These are phyloP conservation scores for Eulemur rubriventer DNA, from an alignment of 2,797 vertebrate species.

Conservation along the genomic window DNA sequence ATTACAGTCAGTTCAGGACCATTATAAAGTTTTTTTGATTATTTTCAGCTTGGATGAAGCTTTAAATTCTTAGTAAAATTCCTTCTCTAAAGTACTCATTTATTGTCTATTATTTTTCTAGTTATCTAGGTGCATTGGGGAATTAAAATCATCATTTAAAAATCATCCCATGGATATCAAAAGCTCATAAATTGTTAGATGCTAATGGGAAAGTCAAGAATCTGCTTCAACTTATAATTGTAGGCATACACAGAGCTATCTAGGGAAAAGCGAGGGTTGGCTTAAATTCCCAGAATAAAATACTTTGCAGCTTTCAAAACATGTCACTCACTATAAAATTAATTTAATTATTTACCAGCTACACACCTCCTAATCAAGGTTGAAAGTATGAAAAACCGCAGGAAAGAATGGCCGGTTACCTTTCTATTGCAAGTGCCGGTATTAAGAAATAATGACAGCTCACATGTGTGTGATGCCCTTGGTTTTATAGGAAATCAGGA, in stretches of 20 bases:
- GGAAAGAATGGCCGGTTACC: neutral
- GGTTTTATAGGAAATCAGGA: conserved; percentile 52
- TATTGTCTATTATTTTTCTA: conserved; percentile 76
- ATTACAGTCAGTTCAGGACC: conserved; percentile 45
- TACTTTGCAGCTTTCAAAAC: conserved; percentile 82
- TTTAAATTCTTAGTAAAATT: conserved; percentile 77
- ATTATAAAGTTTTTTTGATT: conserved; percentile 59
- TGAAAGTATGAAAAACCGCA: conserved; percentile 70
- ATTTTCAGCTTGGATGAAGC: conserved; percentile 66
- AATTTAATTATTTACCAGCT: conserved; percentile 83
- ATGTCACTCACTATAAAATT: conserved; percentile 83
- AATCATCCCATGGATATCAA: conserved; percentile 71
- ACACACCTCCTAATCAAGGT: conserved; percentile 80
- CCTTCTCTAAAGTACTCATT: conserved; percentile 64
- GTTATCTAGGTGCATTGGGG: conserved; percentile 69
- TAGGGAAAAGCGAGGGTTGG: conserved; percentile 77
- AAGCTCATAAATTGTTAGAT: conserved; percentile 68
- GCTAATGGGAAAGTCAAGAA: conserved; percentile 67
- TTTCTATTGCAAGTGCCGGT: neutral
- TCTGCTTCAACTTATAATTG: conserved; percentile 78
- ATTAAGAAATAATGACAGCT: conserved; percentile 27
- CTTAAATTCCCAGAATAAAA: conserved; percentile 80
- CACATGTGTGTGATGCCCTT: neutral
- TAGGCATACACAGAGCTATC: conserved; percentile 61
- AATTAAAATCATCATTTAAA: conserved; percentile 76